Percentiles rank a stretch among this genome's conserved stretches.
Evolutionary conservation across 2,113 vertebrate species (phyloP).

Genomic region (Plotosus lineatus): DNA sequence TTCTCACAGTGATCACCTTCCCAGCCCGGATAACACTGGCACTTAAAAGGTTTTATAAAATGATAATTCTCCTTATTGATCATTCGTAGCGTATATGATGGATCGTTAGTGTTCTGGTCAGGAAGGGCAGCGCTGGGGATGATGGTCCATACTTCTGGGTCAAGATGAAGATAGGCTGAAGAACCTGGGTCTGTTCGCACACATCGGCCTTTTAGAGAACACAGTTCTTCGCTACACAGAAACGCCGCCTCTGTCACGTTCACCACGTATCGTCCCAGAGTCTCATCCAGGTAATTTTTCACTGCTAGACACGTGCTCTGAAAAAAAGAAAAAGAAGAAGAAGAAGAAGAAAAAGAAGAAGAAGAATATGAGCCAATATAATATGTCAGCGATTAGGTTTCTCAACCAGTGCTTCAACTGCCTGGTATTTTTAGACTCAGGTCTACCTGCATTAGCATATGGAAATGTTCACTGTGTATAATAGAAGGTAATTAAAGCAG

Average conservation of each 20-base stretch:
- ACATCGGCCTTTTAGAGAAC: slow-evolving; percentile 71
- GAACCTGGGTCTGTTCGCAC: slow-evolving; percentile 58
- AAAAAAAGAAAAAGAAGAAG: background rate
- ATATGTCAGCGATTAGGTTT: background rate
- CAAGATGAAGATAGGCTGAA: slow-evolving; percentile 69
- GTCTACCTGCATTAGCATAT: background rate
- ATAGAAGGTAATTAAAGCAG: background rate
- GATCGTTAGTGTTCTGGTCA: background rate
- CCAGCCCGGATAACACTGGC: slow-evolving; percentile 73
- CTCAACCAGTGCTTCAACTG: background rate
- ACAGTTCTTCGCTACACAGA: slow-evolving; percentile 69
- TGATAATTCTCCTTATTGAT: slow-evolving; percentile 24
- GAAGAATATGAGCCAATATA: background rate
- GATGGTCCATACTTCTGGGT: slow-evolving; percentile 63
- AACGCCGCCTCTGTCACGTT: slow-evolving; percentile 71
- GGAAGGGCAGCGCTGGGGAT: slow-evolving; percentile 21
- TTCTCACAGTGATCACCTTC: slow-evolving; percentile 63
- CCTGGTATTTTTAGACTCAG: background rate
- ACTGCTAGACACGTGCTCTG: slow-evolving; percentile 64
- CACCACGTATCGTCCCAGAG: slow-evolving; percentile 72
- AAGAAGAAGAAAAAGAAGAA: background rate
- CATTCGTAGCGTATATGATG: slow-evolving; percentile 50
- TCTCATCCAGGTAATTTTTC: slow-evolving; percentile 66
- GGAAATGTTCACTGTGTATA: background rate
- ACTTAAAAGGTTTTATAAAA: slow-evolving; percentile 61